These are phyloP conservation scores for Acromyrmex echinatior DNA, from an alignment of 1,140 invertebrate species.

Conservation along the genomic window DNA sequence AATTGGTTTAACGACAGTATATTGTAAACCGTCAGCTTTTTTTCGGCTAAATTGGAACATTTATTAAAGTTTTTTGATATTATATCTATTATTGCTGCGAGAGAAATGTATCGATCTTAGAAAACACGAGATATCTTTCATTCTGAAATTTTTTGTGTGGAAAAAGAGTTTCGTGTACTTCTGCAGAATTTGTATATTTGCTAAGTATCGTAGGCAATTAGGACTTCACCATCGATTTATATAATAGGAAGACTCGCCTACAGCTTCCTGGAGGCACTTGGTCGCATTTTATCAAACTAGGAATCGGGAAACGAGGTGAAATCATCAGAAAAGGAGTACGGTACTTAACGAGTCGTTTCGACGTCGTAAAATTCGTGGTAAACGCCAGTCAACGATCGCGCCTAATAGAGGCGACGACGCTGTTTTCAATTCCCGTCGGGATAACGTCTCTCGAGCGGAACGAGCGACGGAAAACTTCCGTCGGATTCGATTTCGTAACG, in stretches of 20 bases:
- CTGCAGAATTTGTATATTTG: background rate
- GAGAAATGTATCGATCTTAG: background rate
- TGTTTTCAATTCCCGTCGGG: conserved; percentile 31
- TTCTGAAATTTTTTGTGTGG: no score
- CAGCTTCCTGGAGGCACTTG: background rate
- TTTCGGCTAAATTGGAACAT: background rate
- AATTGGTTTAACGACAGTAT: conserved; percentile 21
- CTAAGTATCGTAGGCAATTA: background rate
- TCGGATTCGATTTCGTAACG: conserved; percentile 40
- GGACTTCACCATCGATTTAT: conserved; percentile 4
- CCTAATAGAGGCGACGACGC: conserved; percentile 30
- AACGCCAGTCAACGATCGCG: conserved; percentile 6
- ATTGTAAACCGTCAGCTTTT: background rate
- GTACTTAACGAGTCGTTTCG: background rate
- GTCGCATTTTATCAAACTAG: background rate
- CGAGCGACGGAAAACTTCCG: conserved; percentile 16
- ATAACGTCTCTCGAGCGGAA: conserved; percentile 36
- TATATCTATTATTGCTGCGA: background rate
- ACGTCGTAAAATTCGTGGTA: background rate
- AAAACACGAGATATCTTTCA: background rate
- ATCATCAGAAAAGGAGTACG: background rate
- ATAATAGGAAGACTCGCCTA: background rate
- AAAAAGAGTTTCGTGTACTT: background rate
- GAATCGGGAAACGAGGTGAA: background rate
- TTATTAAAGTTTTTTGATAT: background rate